Evolutionary conservation across 2,888 invertebrate species (phyloP), one percentile per base, ranked within the genome.

Genomic region (Pyralis farinalis): DNA sequence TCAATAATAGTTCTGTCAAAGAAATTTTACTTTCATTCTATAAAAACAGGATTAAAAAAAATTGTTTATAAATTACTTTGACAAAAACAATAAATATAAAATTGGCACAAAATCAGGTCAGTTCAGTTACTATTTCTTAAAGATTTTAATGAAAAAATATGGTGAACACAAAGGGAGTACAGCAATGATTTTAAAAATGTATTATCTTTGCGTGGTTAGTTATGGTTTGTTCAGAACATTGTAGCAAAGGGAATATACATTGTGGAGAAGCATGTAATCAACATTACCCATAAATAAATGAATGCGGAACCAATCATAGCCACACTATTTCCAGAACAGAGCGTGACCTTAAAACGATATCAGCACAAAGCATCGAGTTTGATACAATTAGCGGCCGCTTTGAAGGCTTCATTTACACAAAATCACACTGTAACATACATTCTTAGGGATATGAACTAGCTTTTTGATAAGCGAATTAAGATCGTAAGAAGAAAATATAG

Each of bases 381-480:
- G 25, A 8, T 25, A 31, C 31, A 12, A 30, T 37, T 7, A 16
- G 10, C 11, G n/a, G 22, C 21, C 21, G 22, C 25, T 25, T n/a
- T 9, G 21, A 10, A 32, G 25, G 27, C 32, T 32, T 25, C 32
- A 38, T 38, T 38, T 38, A 27, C 38, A 16, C 16, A 27, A 27
- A 32, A 25, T 32, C 12, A 32, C 29, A 30, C 29, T 20, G 10
- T 27, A 44, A 44, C 11, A 30, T 10, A 33, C 30, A 33, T 38
- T 16, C 32, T 38, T 35, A 34, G 31, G 8, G 35, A 47, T 53
- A 36, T 55, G 65, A 54, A 65, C 63, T 67, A 47, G 63, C 66
- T 70, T 63, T 58, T 47, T 56, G 74, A 69, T 70, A 71, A 59
- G 60, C 54, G 58, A 47, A 33, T 42, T 46, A 36, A 45, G 52